These are phyloP conservation scores for Thelaira solivaga DNA, from an alignment of 2,888 invertebrate species.

Conservation along the genomic window DNA sequence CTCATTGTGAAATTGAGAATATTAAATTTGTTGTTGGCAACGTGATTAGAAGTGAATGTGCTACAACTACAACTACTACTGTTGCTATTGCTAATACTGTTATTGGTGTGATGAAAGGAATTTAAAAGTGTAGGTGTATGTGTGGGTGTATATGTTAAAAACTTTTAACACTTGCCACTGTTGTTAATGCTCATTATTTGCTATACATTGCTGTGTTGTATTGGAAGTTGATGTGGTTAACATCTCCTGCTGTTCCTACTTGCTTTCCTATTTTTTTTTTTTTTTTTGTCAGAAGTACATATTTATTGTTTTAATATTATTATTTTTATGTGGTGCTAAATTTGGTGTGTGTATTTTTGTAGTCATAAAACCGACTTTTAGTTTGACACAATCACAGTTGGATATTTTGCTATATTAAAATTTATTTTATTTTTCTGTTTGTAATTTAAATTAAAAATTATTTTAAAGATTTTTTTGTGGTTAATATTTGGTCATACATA, in stretches of 20 bases:
- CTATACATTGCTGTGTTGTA: not conserved
- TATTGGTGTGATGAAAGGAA: too few relatives aligned
- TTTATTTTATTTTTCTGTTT: conserved; percentile 8
- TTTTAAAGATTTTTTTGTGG: conserved; percentile 13
- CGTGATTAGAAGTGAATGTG: not conserved
- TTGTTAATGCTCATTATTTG: conserved; percentile 2
- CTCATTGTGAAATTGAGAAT: conserved; percentile 47
- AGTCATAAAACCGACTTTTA: conserved; percentile 37
- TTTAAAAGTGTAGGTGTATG: not conserved
- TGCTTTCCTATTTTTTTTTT: not conserved
- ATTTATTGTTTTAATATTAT: not conserved
- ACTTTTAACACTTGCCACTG: not conserved
- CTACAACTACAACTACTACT: not conserved
- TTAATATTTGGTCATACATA: not conserved
- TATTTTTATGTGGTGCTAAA: conserved; percentile 23
- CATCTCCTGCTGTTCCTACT: conserved; percentile 35
- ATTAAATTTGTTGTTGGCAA: conserved; percentile 27
- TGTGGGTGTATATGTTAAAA: not conserved
- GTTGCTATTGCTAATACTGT: too few relatives aligned
- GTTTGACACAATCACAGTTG: conserved; percentile 27
- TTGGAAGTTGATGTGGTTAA: conserved; percentile 38
- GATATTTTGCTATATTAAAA: conserved; percentile 8
- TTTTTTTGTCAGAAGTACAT: not conserved
- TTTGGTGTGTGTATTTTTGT: conserved; percentile 25
- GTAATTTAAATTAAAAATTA: not conserved